These are phyloP conservation scores for Synanthedon vespiformis DNA, from an alignment of 2,888 invertebrate species.

Conservation along the genomic window DNA sequence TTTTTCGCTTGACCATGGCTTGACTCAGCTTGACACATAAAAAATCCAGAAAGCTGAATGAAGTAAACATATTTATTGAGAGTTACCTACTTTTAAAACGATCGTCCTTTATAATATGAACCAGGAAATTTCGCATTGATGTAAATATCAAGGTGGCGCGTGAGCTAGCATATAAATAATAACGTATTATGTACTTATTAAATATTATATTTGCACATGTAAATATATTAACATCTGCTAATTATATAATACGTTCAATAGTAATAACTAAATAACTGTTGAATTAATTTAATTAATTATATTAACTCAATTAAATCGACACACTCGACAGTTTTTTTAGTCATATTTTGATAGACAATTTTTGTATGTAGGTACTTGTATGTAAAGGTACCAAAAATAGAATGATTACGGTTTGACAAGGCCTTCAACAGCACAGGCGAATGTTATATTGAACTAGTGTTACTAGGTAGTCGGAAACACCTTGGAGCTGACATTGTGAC, in stretches of 20 bases:
- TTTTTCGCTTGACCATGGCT: too few species aligned
- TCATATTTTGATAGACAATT: too few species aligned
- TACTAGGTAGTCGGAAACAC: slow-evolving; percentile 35
- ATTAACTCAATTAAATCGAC: background rate
- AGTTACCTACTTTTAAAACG: too few species aligned
- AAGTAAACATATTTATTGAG: too few species aligned
- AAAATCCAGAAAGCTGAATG: too few species aligned
- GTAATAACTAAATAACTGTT: background rate
- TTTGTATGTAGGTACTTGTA: too few species aligned
- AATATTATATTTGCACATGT: background rate
- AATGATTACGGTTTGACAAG: too few species aligned
- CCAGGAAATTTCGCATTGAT: slow-evolving; percentile 48
- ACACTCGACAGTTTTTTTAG: too few species aligned
- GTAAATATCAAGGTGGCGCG: slow-evolving; percentile 59
- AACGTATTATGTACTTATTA: background rate
- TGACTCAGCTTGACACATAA: too few species aligned
- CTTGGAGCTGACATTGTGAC: slow-evolving; percentile 58
- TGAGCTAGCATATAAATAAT: slow-evolving; percentile 3
- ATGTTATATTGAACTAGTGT: background rate
- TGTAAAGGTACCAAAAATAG: too few species aligned
- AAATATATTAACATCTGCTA: background rate
- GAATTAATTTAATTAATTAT: background rate
- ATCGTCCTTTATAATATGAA: slow-evolving; percentile 9
- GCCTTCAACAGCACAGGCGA: too few species aligned
- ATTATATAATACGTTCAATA: background rate